Percentiles rank a stretch among this genome's conserved stretches.
phyloP scores from a whole-genome alignment of 2,113 vertebrate species.

The Corythornis vintsioides region DNA sequence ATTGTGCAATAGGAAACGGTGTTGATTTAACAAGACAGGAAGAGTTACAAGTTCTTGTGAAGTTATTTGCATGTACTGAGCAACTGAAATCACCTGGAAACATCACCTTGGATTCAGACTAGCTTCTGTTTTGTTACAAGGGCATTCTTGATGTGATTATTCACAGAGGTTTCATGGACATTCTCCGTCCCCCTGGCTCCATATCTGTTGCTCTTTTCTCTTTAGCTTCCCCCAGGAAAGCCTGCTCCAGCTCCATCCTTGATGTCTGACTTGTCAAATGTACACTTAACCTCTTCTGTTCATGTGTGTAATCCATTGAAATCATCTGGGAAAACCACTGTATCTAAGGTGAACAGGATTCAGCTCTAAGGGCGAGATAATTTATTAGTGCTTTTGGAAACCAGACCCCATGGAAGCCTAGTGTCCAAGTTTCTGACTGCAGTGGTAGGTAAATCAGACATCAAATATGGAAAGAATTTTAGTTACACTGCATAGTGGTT shows the following conservation, averaged over 20 bases:
- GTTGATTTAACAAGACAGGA: neutral
- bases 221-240: neutral
- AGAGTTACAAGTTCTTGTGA: neutral
- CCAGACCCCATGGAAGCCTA: neutral
- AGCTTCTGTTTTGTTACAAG: neutral
- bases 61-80: neutral
- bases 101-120: accelerated
- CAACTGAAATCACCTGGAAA: neutral
- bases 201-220: neutral
- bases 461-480: neutral
- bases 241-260: too few relatives aligned
- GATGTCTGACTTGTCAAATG: accelerated
- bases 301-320: neutral
- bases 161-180: neutral
- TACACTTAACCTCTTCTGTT: neutral
- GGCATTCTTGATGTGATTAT: neutral
- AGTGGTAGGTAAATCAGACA: neutral
- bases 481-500: neutral
- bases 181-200: neutral
- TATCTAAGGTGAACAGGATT: neutral
- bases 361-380: neutral
- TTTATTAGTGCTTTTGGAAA: neutral
- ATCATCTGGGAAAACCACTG: neutral
- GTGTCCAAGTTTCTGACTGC: neutral
- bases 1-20: neutral